These are phyloP conservation scores for Drosophila prolongata DNA, from an alignment of 2,888 invertebrate genomes.

Conservation along the genomic window DNA sequence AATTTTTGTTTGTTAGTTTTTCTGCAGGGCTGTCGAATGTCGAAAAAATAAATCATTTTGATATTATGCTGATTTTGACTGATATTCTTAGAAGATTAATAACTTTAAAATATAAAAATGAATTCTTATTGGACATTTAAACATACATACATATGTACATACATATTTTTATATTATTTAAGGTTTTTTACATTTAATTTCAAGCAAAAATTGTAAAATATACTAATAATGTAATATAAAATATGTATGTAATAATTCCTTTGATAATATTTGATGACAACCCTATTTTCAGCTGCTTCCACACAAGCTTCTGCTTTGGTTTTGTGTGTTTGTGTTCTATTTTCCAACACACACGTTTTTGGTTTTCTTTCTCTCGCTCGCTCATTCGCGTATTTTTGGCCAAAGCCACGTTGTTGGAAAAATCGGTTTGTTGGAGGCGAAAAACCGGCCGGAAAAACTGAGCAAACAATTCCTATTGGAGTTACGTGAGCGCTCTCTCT, in stretches of 20 bases:
- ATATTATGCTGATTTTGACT: too few relatives aligned
- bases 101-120: too few relatives aligned
- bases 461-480: constrained; percentile 78
- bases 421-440: constrained; percentile 46
- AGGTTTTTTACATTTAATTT: too few relatives aligned
- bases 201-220: too few relatives aligned
- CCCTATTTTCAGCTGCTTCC: constrained; percentile 66
- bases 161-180: too few relatives aligned
- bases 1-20: constrained; percentile 79
- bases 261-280: background rate
- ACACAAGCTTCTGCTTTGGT: constrained; percentile 41
- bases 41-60: background rate
- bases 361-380: constrained; percentile 17
- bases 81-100: too few relatives aligned
- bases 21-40: constrained; percentile 39
- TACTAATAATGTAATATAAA: too few relatives aligned
- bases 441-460: constrained; percentile 78
- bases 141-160: too few relatives aligned
- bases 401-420: constrained; percentile 58
- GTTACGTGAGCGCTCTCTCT: constrained; percentile 62
- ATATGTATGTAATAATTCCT: too few relatives aligned
- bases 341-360: constrained; percentile 44
- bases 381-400: constrained; percentile 64
- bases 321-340: constrained; percentile 44
- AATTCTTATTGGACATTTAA: too few relatives aligned